These are phyloP conservation scores for Psilopsiagon aurifrons DNA, from an alignment of 2,113 vertebrate genomes.

Conservation along the genomic window DNA sequence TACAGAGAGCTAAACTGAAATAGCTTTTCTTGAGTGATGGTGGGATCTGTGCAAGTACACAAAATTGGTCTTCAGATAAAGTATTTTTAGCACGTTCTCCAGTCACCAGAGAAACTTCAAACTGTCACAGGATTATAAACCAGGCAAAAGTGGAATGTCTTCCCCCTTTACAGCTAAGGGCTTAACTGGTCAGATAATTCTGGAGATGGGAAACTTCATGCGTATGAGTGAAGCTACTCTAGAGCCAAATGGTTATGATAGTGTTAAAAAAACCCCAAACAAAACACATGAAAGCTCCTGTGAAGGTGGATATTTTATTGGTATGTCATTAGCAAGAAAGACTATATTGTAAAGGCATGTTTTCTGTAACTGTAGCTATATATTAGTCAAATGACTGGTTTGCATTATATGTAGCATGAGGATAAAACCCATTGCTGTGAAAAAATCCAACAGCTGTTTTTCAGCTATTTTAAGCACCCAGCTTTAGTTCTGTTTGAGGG, in stretches of 20 bases:
- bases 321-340: neutral
- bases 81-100: neutral
- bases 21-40: neutral
- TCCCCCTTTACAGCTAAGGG: neutral
- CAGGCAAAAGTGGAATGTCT: neutral
- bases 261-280: neutral
- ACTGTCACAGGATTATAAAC: neutral
- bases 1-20: neutral
- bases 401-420: constrained; percentile 23
- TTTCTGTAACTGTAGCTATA: neutral
- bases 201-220: neutral
- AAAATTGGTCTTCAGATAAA: constrained; percentile 3
- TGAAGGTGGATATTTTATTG: neutral
- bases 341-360: neutral
- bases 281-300: neutral
- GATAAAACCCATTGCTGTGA: constrained; percentile 47
- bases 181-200: neutral
- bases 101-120: neutral
- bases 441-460: constrained; percentile 65
- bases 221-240: neutral
- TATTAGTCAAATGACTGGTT: constrained; percentile 42
- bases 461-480: constrained; percentile 47
- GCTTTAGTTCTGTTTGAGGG: constrained; percentile 24
- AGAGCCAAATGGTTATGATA: neutral
- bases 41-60: neutral